Percentiles rank a stretch among this genome's conserved stretches.
phyloP scores from a whole-genome alignment of 2,797 vertebrate genomes.

The Sciurus carolinensis region DNA sequence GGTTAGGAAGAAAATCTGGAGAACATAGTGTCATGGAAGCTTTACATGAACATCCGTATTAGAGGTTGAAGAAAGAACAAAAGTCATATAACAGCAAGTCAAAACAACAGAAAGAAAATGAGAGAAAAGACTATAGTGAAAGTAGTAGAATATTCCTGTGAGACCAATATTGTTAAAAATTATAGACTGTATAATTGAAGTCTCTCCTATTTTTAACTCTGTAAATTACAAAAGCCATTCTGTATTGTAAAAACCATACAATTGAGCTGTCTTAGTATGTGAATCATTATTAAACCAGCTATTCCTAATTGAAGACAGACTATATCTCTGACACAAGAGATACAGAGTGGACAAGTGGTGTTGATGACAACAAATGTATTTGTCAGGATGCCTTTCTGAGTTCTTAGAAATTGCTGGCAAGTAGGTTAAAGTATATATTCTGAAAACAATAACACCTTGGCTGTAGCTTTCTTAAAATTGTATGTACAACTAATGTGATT shows the following conservation, averaged over 20 bases:
- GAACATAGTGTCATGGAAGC: background rate
- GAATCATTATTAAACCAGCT: background rate
- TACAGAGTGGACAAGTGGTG: rapidly evolving
- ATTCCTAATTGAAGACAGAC: background rate
- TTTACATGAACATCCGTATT: background rate
- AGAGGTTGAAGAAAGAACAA: background rate
- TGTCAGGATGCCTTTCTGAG: background rate
- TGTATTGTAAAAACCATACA: background rate
- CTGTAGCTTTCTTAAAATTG: background rate
- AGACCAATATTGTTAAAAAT: background rate
- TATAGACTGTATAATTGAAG: background rate
- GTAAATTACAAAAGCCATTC: background rate
- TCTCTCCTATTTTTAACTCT: background rate
- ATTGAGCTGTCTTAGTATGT: rapidly evolving
- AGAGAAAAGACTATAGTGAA: background rate
- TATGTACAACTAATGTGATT: background rate
- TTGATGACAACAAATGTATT: background rate
- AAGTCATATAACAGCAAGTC: background rate
- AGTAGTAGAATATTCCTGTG: background rate
- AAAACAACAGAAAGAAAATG: background rate
- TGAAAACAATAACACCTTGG: background rate
- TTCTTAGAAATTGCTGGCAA: background rate
- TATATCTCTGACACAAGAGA: background rate
- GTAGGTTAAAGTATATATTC: background rate
- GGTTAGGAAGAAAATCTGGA: background rate